Conservation (phyloP, 2,888 invertebrate species). For the Pristionchus arcanus region DNA sequence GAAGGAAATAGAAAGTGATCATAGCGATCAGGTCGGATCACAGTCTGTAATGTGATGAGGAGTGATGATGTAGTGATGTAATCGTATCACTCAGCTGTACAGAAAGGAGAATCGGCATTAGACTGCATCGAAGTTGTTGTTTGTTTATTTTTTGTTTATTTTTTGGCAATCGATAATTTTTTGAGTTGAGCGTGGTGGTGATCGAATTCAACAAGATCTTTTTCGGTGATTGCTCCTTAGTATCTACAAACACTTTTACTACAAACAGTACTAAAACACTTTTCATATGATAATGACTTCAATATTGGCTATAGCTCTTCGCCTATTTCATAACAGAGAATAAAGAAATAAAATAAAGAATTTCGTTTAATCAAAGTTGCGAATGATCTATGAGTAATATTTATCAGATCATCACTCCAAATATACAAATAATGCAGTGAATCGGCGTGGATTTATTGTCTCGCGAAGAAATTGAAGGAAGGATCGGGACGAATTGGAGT, state of each 20-base stretch:
- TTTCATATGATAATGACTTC: background rate
- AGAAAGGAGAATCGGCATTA: background rate
- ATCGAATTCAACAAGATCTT: too few relatives aligned
- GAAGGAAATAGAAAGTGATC: background rate
- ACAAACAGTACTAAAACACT: too few relatives aligned
- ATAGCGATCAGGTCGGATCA: background rate
- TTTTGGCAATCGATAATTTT: too few relatives aligned
- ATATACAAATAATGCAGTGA: background rate
- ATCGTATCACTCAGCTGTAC: background rate
- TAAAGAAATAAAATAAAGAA: too few relatives aligned
- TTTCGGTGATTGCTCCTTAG: too few relatives aligned
- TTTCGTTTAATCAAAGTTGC: background rate
- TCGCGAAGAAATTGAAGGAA: background rate
- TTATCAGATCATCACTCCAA: background rate
- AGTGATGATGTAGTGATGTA: background rate
- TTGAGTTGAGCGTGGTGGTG: too few relatives aligned
- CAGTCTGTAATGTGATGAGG: background rate
- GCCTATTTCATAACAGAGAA: background rate
- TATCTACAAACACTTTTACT: too few relatives aligned
- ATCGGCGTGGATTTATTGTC: background rate
- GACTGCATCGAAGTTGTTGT: background rate
- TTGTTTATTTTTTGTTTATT: too few relatives aligned
- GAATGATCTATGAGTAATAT: background rate
- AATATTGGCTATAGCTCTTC: background rate
- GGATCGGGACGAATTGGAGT: conserved; percentile 15